A percentile compares a stretch with the other conserved stretches of the same genome.
These are phyloP conservation scores for Muscicapa adusta DNA, from an alignment of 2,113 vertebrate genomes.

Conservation along the genomic window DNA sequence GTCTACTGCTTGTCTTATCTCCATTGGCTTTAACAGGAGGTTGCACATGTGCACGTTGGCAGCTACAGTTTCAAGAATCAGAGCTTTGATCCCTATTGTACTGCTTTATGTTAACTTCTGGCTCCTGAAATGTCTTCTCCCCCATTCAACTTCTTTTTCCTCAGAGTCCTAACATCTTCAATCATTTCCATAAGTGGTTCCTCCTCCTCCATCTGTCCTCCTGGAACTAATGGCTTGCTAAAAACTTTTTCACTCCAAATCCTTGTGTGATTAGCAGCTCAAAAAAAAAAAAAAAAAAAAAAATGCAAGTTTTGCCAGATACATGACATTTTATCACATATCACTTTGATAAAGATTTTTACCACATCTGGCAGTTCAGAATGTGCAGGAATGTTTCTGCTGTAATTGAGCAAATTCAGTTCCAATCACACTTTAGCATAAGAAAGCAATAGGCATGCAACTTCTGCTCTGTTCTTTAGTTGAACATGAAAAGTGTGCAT, in stretches of 20 bases:
- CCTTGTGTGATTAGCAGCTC: not conserved
- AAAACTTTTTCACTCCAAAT: not conserved
- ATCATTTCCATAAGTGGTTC: not conserved
- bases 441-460: not conserved
- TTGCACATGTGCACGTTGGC: fast-evolving
- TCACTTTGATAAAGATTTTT: not conserved
- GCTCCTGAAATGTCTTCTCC: not conserved
- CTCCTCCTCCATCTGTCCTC: not conserved
- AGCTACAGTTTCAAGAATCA: not conserved
- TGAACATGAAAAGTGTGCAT: not conserved
- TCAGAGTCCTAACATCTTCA: not conserved
- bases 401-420: not conserved
- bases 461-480: not conserved
- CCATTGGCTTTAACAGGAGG: not conserved
- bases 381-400: not conserved
- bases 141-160: not conserved
- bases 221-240: not conserved
- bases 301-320: not conserved
- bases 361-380: not conserved
- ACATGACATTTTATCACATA: not conserved
- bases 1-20: not conserved
- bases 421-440: not conserved
- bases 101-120: not conserved
- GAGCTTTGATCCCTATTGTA: not conserved
- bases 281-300: not conserved